These are phyloP conservation scores for Littorina saxatilis DNA, from an alignment of 1,140 invertebrate species.

Conservation along the genomic window DNA sequence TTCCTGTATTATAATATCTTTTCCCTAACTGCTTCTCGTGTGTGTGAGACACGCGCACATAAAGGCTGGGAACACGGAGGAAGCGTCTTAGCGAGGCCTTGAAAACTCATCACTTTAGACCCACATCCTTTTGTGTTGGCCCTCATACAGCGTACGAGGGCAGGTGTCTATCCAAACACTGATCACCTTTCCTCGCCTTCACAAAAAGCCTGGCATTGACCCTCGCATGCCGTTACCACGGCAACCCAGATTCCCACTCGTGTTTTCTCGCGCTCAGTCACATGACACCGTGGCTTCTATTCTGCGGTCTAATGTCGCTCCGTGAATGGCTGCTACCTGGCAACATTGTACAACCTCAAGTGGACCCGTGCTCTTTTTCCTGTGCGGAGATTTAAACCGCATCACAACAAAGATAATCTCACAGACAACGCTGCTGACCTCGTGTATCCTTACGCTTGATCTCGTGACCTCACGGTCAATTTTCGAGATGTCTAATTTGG, in stretches of 20 bases:
- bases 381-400: neutral
- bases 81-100: neutral
- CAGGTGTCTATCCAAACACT: conserved; percentile 1
- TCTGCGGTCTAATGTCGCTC: no score
- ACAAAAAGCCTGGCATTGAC: neutral
- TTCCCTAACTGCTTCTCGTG: no score
- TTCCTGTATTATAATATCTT: no score
- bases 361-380: neutral
- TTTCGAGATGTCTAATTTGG: neutral
- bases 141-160: neutral
- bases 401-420: neutral
- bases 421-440: conserved; percentile 3
- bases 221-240: neutral
- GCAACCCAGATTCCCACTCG: neutral
- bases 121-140: neutral
- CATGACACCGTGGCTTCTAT: neutral
- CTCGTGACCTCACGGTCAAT: neutral
- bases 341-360: conserved; percentile 3
- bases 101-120: neutral
- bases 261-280: neutral
- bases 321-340: no score
- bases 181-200: neutral
- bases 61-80: neutral
- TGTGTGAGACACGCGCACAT: no score
- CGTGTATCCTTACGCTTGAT: conserved; percentile 12